These are phyloP conservation scores for Aporophyla nigra DNA, from an alignment of 2,888 invertebrate genomes.

Conservation along the genomic window DNA sequence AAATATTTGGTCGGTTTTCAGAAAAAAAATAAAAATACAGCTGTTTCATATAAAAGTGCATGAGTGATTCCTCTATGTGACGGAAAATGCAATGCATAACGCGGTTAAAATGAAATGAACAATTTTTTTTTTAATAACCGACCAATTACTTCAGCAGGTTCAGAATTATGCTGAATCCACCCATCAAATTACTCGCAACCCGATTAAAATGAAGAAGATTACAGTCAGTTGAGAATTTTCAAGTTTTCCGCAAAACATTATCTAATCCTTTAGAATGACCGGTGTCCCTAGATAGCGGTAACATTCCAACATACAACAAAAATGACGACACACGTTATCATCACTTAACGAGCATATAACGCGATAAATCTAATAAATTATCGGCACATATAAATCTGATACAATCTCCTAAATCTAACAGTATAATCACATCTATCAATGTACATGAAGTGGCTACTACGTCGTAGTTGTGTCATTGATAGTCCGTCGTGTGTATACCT, in stretches of 20 bases:
- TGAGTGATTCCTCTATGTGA: too few species aligned
- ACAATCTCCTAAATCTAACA: slow-evolving; percentile 19
- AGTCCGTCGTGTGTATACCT: slow-evolving; percentile 2
- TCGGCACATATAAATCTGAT: slow-evolving; percentile 38
- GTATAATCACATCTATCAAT: slow-evolving; percentile 5
- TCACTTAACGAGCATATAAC: neutral
- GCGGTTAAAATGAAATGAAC: too few species aligned
- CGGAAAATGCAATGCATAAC: too few species aligned
- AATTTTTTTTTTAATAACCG: too few species aligned
- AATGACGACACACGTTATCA: slow-evolving; percentile 26
- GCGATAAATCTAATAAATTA: slow-evolving; percentile 28
- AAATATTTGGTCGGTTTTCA: too few species aligned
- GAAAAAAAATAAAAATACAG: too few species aligned
- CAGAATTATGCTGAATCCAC: too few species aligned
- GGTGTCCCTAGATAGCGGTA: neutral
- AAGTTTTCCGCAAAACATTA: neutral
- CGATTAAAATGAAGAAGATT: neutral
- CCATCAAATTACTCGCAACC: neutral
- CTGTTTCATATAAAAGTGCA: too few species aligned
- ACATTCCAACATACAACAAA: slow-evolving; percentile 12
- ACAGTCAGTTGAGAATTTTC: neutral
- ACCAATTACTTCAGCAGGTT: too few species aligned
- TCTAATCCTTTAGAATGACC: neutral
- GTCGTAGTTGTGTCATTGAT: slow-evolving; percentile 13
- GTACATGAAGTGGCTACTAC: slow-evolving; percentile 3